Base-by-base conservation (phyloP, 2,888 invertebrate genomes). In the Drosophila paramelanica region DNA sequence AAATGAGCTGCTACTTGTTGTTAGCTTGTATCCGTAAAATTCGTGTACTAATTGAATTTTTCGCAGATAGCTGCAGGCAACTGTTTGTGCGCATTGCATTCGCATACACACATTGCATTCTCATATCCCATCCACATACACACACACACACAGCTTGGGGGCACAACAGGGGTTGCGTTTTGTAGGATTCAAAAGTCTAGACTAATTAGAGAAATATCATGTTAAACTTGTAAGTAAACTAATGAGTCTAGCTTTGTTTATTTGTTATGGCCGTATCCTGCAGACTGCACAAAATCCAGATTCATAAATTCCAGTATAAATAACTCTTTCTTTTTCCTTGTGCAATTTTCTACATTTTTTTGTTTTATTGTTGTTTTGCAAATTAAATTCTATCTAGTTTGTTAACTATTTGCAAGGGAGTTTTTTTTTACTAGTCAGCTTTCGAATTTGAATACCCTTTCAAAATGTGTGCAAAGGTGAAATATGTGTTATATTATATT, bases 11-110 rank as follows among this genome's bases (percentile, higher is more conserved):
- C 38, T 17, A 17, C 13, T 33, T 33, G 33, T 46, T 56, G 33
- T 46, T 56, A 55, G 62, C 49, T 51, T 46, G 20, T 25, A 36
- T 67, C 38, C n/a, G 25, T 58, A 53, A 51, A 61, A 50, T 66
- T 52, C 51, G 58, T 66, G 66, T 39, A 43, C 57, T 70, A 69
- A 70, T 70, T 70, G 62, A 62, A 68, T 75, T 57, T 65, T 57
- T 53, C 17, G 66, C 61, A 50, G 38, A 42, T 45, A 14, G 52
- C 71, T 57, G 42, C 59, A 25, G 65, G 57, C 57, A 10, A 46
- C 11, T 25, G 36, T 39, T 31, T 46, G 17, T 39, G 31, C 39
- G 23, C 38, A 56, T 23, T 36, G 38, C 31, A 31, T 23, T 45
- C 33, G 23, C 33, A 38, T 13, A 62, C 27, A 39, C 49, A 42